A percentile compares a stretch with the other conserved stretches of the same genome.
These are phyloP conservation scores for Pantherophis vulpinus DNA, from an alignment of 2,797 vertebrate species.

Conservation along the genomic window DNA sequence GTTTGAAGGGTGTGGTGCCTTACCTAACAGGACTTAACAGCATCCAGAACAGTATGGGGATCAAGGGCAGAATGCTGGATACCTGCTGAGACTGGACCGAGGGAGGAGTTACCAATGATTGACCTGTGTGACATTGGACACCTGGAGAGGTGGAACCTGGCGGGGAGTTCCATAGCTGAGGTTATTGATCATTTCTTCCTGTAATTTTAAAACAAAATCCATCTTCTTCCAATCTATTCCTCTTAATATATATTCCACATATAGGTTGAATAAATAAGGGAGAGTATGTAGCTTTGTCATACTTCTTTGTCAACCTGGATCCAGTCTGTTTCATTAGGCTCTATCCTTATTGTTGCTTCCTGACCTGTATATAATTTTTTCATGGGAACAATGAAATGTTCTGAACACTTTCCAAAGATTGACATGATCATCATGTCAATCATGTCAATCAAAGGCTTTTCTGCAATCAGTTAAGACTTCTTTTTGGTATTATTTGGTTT, in stretches of 20 bases:
- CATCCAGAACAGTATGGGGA: too few species aligned
- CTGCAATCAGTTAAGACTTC: background rate
- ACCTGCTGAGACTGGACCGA: too few species aligned
- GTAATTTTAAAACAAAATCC: background rate
- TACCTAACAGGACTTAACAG: too few species aligned
- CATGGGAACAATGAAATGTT: background rate
- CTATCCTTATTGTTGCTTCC: background rate
- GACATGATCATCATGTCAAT: background rate
- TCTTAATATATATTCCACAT: background rate
- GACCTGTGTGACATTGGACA: too few species aligned
- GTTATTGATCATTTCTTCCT: background rate
- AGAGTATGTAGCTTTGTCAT: background rate
- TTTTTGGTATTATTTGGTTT: background rate
- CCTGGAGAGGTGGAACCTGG: too few species aligned
- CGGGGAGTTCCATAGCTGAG: background rate
- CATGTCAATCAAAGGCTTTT: background rate
- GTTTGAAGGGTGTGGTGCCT: too few species aligned
- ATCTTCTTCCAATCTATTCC: background rate
- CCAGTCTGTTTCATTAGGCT: background rate
- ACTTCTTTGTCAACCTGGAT: background rate
- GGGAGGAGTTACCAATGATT: too few species aligned
- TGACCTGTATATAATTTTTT: background rate
- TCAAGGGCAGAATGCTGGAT: too few species aligned
- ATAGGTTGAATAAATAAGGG: background rate
- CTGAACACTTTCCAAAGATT: background rate